These are phyloP conservation scores for Notodonta dromedarius DNA, from an alignment of 2,888 invertebrate genomes.

Conservation along the genomic window DNA sequence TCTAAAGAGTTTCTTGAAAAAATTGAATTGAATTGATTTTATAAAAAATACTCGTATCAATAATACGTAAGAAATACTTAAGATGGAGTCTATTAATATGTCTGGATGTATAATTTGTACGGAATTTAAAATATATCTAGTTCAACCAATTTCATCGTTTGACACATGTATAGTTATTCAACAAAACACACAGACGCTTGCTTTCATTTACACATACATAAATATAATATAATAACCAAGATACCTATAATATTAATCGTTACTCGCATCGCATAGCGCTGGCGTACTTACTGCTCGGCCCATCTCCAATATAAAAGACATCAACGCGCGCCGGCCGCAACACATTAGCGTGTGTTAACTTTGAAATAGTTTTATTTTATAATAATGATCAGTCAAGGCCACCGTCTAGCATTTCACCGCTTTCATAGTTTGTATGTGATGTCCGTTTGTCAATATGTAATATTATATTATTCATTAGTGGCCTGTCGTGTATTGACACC, in stretches of 20 bases:
- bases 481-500: background rate
- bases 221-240: too few species aligned
- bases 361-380: constrained; percentile 15
- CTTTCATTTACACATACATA: background rate
- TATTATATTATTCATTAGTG: background rate
- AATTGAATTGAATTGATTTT: too few species aligned
- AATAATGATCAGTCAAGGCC: constrained; percentile 38
- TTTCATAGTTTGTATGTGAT: constrained; percentile 30
- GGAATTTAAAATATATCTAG: background rate
- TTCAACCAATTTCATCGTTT: too few species aligned
- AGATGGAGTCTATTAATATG: too few species aligned
- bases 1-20: too few species aligned
- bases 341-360: constrained; percentile 6
- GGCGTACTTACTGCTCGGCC: background rate
- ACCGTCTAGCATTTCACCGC: constrained; percentile 28
- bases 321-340: constrained; percentile 47
- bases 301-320: constrained; percentile 46
- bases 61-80: too few species aligned
- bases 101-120: too few species aligned
- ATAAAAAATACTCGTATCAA: too few species aligned
- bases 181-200: background rate
- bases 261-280: background rate
- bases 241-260: background rate
- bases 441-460: constrained; percentile 3
- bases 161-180: background rate